Evolutionary conservation across 2,888 invertebrate genomes (phyloP).

Genomic region (Cylloceria caligata): DNA sequence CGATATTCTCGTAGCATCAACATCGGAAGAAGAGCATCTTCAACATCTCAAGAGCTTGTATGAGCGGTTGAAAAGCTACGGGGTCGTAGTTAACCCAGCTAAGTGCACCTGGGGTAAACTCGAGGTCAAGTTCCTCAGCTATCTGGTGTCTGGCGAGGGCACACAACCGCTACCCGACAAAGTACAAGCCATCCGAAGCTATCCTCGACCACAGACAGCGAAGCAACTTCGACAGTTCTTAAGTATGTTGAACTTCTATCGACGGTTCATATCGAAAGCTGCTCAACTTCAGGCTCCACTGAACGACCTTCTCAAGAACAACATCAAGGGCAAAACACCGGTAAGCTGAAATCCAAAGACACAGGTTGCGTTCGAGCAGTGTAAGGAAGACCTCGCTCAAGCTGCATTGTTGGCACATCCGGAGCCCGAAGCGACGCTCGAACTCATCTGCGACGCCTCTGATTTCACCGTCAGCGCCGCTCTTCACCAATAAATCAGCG

Average conservation of each 20-base stretch:
- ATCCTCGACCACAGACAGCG: conserved; percentile 48
- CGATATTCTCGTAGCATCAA: conserved; percentile 68
- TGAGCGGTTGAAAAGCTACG: conserved; percentile 27
- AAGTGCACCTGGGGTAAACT: conserved; percentile 56
- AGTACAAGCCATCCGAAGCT: conserved; percentile 51
- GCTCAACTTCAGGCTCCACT: conserved; percentile 44
- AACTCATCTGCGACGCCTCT: too few species aligned
- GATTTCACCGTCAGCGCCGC: too few species aligned
- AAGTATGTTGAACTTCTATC: too few species aligned
- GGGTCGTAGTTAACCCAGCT: conserved; percentile 44
- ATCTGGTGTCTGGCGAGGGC: conserved; percentile 40
- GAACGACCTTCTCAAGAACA: conserved; percentile 38
- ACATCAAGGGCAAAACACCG: conserved; percentile 53
- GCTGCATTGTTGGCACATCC: background rate
- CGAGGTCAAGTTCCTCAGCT: conserved; percentile 58
- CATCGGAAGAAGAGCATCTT: conserved; percentile 19
- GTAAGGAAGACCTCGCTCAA: conserved; percentile 46
- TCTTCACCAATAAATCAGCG: too few species aligned
- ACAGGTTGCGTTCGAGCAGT: conserved; percentile 34
- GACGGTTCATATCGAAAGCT: conserved; percentile 33
- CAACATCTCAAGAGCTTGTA: conserved; percentile 34
- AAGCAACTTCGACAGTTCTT: conserved; percentile 50
- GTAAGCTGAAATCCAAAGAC: conserved; percentile 38
- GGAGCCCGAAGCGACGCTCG: too few species aligned
- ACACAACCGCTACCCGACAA: conserved; percentile 48